Evolutionary conservation across 2,113 vertebrate genomes (phyloP).

Genomic region (Erinaceus europaeus): DNA sequence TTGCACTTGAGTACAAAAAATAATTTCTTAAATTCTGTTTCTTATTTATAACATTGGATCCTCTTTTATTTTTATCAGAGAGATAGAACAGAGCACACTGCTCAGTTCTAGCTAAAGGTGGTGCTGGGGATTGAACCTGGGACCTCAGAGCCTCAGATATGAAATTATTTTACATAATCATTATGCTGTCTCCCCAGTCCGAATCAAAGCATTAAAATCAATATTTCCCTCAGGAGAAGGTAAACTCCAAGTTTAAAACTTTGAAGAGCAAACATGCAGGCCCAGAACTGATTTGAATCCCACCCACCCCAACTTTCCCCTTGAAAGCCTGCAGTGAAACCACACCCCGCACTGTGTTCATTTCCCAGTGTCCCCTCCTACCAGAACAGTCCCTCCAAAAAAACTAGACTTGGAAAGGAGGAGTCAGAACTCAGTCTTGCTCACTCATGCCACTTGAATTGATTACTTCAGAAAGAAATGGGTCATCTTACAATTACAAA

Average conservation of each 20-base stretch:
- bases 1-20: no score
- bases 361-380: background rate
- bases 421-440: background rate
- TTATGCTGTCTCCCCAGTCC: no score
- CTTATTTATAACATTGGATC: no score
- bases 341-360: background rate
- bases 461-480: background rate
- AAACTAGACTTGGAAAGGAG: background rate
- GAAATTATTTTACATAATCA: background rate
- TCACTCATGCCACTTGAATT: background rate
- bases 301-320: background rate
- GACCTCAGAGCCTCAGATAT: no score
- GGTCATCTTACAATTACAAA: background rate
- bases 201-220: no score
- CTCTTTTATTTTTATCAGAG: no score
- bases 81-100: no score
- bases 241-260: background rate
- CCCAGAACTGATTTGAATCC: conserved; percentile 9
- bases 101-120: no score
- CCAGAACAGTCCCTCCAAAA: background rate
- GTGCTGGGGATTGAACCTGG: no score
- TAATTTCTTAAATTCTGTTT: no score
- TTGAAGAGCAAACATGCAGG: background rate
- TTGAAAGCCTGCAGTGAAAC: background rate
- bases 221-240: background rate